These are phyloP conservation scores for Mesorhabditis sp. DNA, from an alignment of 2,888 invertebrate species.

Conservation along the genomic window DNA sequence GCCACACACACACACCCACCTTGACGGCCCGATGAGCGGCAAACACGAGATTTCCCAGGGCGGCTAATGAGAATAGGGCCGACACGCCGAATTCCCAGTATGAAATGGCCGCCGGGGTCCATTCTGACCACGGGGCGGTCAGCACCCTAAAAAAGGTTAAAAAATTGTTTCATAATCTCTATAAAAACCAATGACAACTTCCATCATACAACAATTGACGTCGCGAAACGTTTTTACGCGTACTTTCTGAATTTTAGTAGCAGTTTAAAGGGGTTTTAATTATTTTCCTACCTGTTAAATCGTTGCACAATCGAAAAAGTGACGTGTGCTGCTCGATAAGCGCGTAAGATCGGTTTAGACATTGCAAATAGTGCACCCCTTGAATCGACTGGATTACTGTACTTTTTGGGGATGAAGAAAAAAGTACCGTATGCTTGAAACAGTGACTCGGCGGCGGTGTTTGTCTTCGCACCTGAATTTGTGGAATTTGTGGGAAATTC, in stretches of 20 bases:
- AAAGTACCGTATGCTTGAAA: conserved; percentile 9
- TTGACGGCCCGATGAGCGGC: background rate
- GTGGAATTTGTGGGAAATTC: too few species aligned
- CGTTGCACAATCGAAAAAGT: conserved; percentile 32
- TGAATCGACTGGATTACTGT: conserved; percentile 3
- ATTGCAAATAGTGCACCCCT: conserved; percentile 14
- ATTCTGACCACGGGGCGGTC: background rate
- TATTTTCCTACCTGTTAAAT: conserved; percentile 26
- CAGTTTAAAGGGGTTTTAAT: conserved; percentile 8
- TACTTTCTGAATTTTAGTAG: conserved; percentile 19
- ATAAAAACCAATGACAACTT: conserved; percentile 25
- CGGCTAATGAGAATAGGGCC: conserved; percentile 8
- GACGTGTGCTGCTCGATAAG: conserved; percentile 27
- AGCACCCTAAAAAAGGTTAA: background rate
- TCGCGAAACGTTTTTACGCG: conserved; percentile 21
- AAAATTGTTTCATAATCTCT: conserved; percentile 8
- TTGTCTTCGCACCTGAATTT: background rate
- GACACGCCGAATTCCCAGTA: conserved; percentile 12
- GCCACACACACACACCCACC: background rate
- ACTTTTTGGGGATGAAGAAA: background rate
- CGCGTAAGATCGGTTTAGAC: conserved; percentile 20
- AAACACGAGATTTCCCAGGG: conserved; percentile 11
- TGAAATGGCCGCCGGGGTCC: background rate
- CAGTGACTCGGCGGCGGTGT: background rate
- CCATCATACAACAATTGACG: conserved; percentile 15